phyloP scores from a whole-genome alignment of 1,140 invertebrate genomes.

The Drosophila sp. region DNA sequence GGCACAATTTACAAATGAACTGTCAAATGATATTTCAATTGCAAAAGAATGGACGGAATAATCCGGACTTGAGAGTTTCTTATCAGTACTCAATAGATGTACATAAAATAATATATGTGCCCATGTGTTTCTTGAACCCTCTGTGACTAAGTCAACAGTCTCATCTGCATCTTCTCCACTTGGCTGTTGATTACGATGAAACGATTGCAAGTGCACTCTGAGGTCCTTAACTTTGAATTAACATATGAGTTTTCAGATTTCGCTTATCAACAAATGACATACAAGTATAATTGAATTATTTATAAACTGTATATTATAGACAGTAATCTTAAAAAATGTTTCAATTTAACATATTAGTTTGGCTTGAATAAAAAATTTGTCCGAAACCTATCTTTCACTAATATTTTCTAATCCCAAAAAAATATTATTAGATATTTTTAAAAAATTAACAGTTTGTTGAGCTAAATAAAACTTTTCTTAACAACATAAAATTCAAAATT shows the following conservation, averaged over 20 bases:
- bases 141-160: constrained; percentile 21
- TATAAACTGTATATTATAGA: constrained; percentile 10
- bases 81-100: constrained; percentile 25
- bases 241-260: constrained; percentile 22
- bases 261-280: constrained; percentile 42
- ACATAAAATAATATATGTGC: background rate
- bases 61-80: constrained; percentile 48
- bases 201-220: constrained; percentile 32
- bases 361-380: too few species aligned
- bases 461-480: too few species aligned
- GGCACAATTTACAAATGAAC: constrained; percentile 61
- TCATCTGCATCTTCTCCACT: constrained; percentile 22
- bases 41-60: constrained; percentile 15
- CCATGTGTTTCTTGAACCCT: constrained; percentile 70
- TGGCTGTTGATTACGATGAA: constrained; percentile 48
- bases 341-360: too few species aligned
- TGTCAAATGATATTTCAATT: constrained; percentile 43
- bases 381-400: too few species aligned
- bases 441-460: too few species aligned
- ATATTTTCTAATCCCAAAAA: too few species aligned
- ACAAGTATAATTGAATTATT: constrained; percentile 11
- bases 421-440: too few species aligned
- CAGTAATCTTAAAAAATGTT: too few species aligned
- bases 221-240: constrained; percentile 73
- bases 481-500: too few species aligned